Percentiles rank a stretch among this genome's conserved stretches.
Evolutionary conservation across 1,140 invertebrate genomes (phyloP).

Genomic region (Eupristina koningsbergeri): DNA sequence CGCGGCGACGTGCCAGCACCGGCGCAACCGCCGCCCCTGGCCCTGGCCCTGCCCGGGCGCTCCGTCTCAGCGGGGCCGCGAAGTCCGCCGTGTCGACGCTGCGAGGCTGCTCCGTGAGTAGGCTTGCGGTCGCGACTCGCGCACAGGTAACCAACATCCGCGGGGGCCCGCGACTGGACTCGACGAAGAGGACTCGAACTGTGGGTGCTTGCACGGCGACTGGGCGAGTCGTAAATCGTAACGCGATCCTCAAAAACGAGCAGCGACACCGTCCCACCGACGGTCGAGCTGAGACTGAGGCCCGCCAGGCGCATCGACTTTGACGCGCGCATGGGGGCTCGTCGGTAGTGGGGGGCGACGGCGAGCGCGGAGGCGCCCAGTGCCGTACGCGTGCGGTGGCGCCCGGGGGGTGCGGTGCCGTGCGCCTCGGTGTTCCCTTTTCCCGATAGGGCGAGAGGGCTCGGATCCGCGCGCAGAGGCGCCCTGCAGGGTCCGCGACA

Average conservation of each 20-base stretch:
- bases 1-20: slow-evolving; percentile 3
- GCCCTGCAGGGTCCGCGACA: too few relatives aligned
- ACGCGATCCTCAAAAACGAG: slow-evolving; percentile 20
- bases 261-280: slow-evolving; percentile 61
- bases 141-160: slow-evolving; percentile 20
- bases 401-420: slow-evolving; percentile 35
- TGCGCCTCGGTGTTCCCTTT: slow-evolving; percentile 47
- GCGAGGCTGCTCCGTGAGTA: slow-evolving; percentile 1
- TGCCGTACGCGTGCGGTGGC: not conserved
- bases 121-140: slow-evolving; percentile 9
- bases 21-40: slow-evolving; percentile 11
- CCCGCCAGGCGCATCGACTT: slow-evolving; percentile 58
- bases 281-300: slow-evolving; percentile 69
- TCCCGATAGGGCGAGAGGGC: not conserved
- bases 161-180: slow-evolving; percentile 1
- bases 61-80: slow-evolving; percentile 42
- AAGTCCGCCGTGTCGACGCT: slow-evolving; percentile 31
- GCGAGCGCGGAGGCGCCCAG: not conserved
- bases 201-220: too few relatives aligned
- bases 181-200: too few relatives aligned
- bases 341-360: not conserved
- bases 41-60: slow-evolving; percentile 44
- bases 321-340: slow-evolving; percentile 63
- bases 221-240: not conserved
- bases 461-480: not conserved